phyloP scores from a whole-genome alignment of 2,113 vertebrate species.

The Limanda limanda region DNA sequence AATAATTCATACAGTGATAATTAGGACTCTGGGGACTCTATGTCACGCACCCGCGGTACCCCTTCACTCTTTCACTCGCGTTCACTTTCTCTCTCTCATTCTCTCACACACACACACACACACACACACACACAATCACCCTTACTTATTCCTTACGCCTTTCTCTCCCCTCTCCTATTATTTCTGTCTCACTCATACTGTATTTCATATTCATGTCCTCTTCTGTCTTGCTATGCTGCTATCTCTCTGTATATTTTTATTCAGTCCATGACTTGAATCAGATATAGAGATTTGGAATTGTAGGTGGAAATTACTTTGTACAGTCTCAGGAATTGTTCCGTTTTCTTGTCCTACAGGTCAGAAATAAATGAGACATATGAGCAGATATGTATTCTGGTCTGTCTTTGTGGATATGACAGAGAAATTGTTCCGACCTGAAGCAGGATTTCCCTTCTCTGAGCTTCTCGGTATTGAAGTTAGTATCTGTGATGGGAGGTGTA shows the following conservation, averaged over 20 bases:
- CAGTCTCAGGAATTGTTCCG: slow-evolving; percentile 15
- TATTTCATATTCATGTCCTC: slow-evolving; percentile 41
- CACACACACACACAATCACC: neutral
- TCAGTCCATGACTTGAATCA: slow-evolving; percentile 29
- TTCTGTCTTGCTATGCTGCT: slow-evolving; percentile 4
- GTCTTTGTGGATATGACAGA: slow-evolving; percentile 14
- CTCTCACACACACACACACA: slow-evolving; percentile 6
- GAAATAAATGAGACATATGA: neutral
- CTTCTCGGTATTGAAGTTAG: neutral
- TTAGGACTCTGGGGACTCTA: slow-evolving; percentile 73
- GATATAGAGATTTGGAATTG: slow-evolving; percentile 10
- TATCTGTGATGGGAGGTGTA: slow-evolving; percentile 18
- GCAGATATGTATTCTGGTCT: neutral
- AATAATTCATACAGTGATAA: slow-evolving; percentile 82
- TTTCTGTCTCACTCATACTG: slow-evolving; percentile 49
- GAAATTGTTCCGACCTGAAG: slow-evolving; percentile 2
- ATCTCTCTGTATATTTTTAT: slow-evolving; percentile 17
- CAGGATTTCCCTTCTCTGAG: slow-evolving; percentile 11
- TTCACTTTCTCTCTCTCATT: slow-evolving; percentile 8
- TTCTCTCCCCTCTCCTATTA: slow-evolving; percentile 30
- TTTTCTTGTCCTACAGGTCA: slow-evolving; percentile 19
- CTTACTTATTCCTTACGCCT: slow-evolving; percentile 13
- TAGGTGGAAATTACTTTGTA: slow-evolving; percentile 31
- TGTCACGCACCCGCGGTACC: slow-evolving; percentile 65
- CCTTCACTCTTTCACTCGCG: slow-evolving; percentile 49